These are phyloP conservation scores for Amphimallon solstitiale DNA, from an alignment of 2,888 invertebrate genomes.

Conservation along the genomic window DNA sequence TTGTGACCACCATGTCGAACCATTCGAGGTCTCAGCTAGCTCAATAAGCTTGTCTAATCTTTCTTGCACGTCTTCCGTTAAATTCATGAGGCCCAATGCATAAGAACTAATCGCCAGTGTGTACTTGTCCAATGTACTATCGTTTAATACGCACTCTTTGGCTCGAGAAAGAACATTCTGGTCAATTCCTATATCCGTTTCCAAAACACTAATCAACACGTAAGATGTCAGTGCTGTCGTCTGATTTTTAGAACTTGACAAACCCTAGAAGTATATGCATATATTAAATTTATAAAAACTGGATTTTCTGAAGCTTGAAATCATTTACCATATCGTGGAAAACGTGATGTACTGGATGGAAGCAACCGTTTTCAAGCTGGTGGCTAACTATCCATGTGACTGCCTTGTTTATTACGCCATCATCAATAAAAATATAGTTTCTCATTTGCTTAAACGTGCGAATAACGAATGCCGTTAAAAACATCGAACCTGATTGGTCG, in stretches of 20 bases:
- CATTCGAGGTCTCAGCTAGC: slow-evolving; percentile 61
- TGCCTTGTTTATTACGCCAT: slow-evolving; percentile 64
- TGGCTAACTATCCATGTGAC: slow-evolving; percentile 71
- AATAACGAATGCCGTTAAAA: no score
- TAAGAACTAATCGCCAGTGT: slow-evolving; percentile 67
- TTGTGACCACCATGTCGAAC: slow-evolving; percentile 67
- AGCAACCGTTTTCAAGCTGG: slow-evolving; percentile 83
- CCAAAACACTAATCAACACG: slow-evolving; percentile 73
- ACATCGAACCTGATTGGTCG: no score
- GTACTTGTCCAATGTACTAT: slow-evolving; percentile 64
- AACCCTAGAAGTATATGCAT: slow-evolving; percentile 2
- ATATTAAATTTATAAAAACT: no score
- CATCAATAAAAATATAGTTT: no score
- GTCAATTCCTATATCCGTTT: slow-evolving; percentile 66
- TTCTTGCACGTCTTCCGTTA: slow-evolving; percentile 61
- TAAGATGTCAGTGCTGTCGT: slow-evolving; percentile 76
- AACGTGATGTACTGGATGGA: slow-evolving; percentile 73
- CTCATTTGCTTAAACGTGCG: no score
- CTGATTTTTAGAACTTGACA: slow-evolving; percentile 53
- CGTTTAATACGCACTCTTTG: slow-evolving; percentile 67
- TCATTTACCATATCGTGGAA: slow-evolving; percentile 67
- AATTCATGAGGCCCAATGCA: slow-evolving; percentile 64
- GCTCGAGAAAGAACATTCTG: slow-evolving; percentile 68
- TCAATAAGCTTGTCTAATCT: slow-evolving; percentile 62
- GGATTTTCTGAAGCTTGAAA: neutral